Evolutionary conservation across 2,797 vertebrate species (phyloP), one percentile per base, ranked within the genome.

Genomic region (Kryptolebias ocellatus): DNA sequence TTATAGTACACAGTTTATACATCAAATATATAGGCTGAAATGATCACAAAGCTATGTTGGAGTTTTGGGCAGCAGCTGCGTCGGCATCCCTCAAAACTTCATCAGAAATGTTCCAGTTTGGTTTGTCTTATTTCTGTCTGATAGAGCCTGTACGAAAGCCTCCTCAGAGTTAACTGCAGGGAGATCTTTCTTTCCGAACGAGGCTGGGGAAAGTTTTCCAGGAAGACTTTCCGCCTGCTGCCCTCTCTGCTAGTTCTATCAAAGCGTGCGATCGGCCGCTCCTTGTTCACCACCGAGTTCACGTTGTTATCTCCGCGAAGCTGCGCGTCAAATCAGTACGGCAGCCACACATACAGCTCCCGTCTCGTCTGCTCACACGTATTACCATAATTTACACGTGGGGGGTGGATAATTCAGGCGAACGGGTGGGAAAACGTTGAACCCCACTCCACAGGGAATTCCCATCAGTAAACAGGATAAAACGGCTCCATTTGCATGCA

Each of bases 381-480:
- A 89, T 89, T 87, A 89, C 75, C 89, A 88, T 88, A 79, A 52
- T 80, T 83, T 90, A 77, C 61, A 76, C 70, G 78, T 28, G 52
- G 72, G 84, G 74, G 75, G 71, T 73, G 68, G 55, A 71, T 83
- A 72, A 87, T 80, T 85, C 16, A 18, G 56, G 72, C 62, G 12
- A 65, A 72, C 56, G 27, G 59, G 79, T 70, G 75, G 81, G 63
- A 70, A 82, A 70, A 79, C 0, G 74, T 70, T 74, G 74, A 78
- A 87, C 83, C 74, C 64, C 20, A 46, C 83, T 89, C 89, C 73
- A 73, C 77, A 14, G 87, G 84, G 89, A 86, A 84, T 82, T 76
- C 67, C 60, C 75, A 65, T 39, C 54, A 83, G 87, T 90, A 91
- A 92, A 92, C 87, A 89, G 81, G 85, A 92, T 91, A 83, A 91